phyloP scores from a whole-genome alignment of 2,113 vertebrate genomes.

The Setophaga kirtlandii region DNA sequence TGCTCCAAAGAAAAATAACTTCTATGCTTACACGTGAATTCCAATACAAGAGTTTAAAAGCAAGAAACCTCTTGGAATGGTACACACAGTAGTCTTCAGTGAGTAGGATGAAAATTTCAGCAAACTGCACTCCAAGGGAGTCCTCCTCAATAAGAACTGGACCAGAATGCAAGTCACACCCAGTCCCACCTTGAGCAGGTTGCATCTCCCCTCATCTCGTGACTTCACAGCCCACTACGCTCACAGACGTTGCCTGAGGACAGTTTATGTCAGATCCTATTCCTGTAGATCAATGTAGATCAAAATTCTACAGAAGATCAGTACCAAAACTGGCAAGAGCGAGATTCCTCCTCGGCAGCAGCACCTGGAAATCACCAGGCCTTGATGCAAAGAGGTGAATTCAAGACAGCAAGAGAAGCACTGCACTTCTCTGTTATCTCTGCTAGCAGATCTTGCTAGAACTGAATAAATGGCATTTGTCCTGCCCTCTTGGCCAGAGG shows the following conservation, averaged over 20 bases:
- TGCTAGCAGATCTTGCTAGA: not conserved
- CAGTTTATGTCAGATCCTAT: not conserved
- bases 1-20: not conserved
- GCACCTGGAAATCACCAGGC: not conserved
- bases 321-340: not conserved
- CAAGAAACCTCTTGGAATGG: not conserved
- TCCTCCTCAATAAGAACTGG: not conserved
- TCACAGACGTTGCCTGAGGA: not conserved
- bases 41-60: conserved; percentile 8
- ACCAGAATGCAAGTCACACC: not conserved
- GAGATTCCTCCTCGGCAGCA: not conserved
- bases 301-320: not conserved
- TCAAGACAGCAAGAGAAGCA: not conserved
- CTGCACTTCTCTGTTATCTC: not conserved
- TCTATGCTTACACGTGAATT: not conserved
- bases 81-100: not conserved
- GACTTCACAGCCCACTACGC: not conserved
- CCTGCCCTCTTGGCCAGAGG: not conserved
- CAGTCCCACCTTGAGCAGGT: not conserved
- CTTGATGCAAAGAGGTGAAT: not conserved
- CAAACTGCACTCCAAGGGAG: not conserved
- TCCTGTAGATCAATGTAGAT: not conserved
- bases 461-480: not conserved
- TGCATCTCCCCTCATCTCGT: not conserved
- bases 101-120: not conserved